Base-by-base conservation (phyloP, 37 sponge, comb jelly and placozoan genomes). In the Eunapius fragilis region DNA sequence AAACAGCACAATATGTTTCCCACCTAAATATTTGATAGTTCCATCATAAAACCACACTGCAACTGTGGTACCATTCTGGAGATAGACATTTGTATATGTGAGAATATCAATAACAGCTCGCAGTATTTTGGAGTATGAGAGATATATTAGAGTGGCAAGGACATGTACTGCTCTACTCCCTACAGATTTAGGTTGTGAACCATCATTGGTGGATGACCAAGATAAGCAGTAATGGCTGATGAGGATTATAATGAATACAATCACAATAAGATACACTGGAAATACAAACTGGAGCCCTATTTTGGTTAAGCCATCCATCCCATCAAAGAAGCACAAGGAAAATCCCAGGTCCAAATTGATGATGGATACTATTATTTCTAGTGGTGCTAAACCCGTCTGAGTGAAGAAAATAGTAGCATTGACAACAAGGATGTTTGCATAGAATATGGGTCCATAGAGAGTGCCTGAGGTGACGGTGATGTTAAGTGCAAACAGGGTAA, bases 371-470 rank as follows among this genome's bases (percentile, higher is more conserved):
- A 81, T 41, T 3, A 41, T 41, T 41, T 41, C 6, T 41, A 41
- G 6, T 41, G 41, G 41, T 41, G 3, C 6, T 6, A 41, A 17
- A 48, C 26, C n/a, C 13, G 28, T 34, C 0, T 24, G 19, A 7
- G 27, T 50, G 73, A 82, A 75, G 34, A 86, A 74, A 27, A 87
- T 87, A 68, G 82, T 70, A 12, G 23, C 30, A 33, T 82, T 72
- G 28, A 91, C 67, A 17, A 50, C 37, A 9, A 91, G 26, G 26
- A 86, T 83, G 70, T 91, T 91, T 2, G 74, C 87, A 71, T 91
- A 91, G 68, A 91, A 87, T 45, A 82, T 71, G 22, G 87, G 37
- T 67, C 85, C 88, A 74, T 80, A 74, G 68, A 91, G 74, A 0
- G 84, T 83, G 68, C 92, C 92, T 13, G 79, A 35, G 22, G 78